phyloP scores from a whole-genome alignment of 1,140 invertebrate genomes.

The Drosophila insularis region DNA sequence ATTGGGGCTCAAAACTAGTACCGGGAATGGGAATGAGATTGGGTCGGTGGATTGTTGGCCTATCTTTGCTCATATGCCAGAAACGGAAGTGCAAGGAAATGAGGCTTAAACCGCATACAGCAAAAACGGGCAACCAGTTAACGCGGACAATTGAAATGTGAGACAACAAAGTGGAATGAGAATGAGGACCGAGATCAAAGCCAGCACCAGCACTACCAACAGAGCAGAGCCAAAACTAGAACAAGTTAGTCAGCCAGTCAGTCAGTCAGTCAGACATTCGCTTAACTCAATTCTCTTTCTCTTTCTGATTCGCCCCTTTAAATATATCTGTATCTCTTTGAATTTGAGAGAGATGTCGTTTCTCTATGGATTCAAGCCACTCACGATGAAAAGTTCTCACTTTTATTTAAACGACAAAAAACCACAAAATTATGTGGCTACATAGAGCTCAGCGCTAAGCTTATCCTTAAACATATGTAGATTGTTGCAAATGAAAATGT shows the following conservation, averaged over 20 bases:
- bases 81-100: conserved; percentile 74
- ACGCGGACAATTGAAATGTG: conserved; percentile 68
- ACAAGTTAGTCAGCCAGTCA: conserved; percentile 1
- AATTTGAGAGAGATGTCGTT: conserved; percentile 12
- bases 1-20: background rate
- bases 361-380: background rate
- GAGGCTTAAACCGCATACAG: conserved; percentile 74
- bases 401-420: conserved; percentile 1
- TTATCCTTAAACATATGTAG: background rate
- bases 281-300: background rate
- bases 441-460: conserved; percentile 19
- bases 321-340: background rate
- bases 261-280: conserved; percentile 17
- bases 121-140: conserved; percentile 20
- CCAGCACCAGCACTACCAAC: background rate
- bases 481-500: conserved; percentile 46
- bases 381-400: background rate
- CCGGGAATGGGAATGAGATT: too few relatives aligned
- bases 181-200: background rate
- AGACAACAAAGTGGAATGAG: conserved; percentile 39
- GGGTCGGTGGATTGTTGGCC: conserved; percentile 27
- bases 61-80: conserved; percentile 64
- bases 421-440: conserved; percentile 59
- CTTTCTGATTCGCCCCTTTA: background rate
- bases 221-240: conserved; percentile 5